Percentiles rank a stretch among this genome's conserved stretches.
Evolutionary conservation across 2,888 invertebrate species (phyloP).

Genomic region (Ennomos erosarius): DNA sequence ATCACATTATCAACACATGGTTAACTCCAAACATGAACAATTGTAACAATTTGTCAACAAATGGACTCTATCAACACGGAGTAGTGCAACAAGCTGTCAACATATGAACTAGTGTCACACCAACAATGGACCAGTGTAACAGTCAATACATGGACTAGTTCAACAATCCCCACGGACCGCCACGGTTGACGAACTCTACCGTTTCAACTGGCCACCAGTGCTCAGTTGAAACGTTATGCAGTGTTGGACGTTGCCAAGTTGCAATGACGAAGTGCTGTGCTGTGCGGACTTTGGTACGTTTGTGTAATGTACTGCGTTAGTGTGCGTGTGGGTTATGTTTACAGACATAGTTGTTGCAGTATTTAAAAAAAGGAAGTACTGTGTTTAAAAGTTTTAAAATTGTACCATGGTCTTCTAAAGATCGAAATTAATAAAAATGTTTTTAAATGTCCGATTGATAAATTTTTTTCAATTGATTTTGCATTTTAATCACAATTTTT

Average conservation of each 20-base stretch:
- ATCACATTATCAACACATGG: no score
- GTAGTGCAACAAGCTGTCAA: constrained; percentile 32
- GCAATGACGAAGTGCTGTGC: constrained; percentile 8
- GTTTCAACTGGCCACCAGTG: constrained; percentile 25
- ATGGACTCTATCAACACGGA: constrained; percentile 21
- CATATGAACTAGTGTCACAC: neutral
- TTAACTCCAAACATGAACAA: no score
- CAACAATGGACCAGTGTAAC: no score
- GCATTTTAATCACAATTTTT: no score
- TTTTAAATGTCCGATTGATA: no score
- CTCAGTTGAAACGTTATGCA: constrained; percentile 18
- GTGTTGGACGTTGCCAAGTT: constrained; percentile 32
- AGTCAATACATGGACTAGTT: no score
- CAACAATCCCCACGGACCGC: neutral
- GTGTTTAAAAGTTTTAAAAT: no score
- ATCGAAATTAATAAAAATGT: no score
- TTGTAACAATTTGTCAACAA: no score
- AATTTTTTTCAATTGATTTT: no score
- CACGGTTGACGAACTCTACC: neutral
- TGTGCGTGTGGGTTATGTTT: neutral
- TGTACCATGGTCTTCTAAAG: no score
- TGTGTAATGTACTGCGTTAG: constrained; percentile 9
- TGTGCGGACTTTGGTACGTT: constrained; percentile 29
- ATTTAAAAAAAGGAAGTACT: no score
- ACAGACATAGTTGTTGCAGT: constrained; percentile 3